phyloP scores from a whole-genome alignment of 2,113 vertebrate genomes.

The Pelobates fuscus region DNA sequence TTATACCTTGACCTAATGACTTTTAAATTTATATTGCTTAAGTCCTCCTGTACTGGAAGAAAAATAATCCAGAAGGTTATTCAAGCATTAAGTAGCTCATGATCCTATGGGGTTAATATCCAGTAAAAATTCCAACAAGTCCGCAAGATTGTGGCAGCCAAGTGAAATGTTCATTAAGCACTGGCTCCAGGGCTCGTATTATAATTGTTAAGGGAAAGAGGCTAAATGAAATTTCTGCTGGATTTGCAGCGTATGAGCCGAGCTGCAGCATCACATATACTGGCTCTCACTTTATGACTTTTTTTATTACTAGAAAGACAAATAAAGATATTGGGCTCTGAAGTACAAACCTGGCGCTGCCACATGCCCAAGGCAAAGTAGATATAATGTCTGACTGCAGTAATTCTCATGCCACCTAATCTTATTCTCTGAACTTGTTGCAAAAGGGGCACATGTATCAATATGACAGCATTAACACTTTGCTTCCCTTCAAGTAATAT shows the following conservation, averaged over 20 bases:
- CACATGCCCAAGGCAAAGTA: constrained; percentile 17
- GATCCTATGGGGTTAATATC: constrained; percentile 22
- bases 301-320: constrained; percentile 20
- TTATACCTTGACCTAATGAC: neutral
- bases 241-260: neutral
- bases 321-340: constrained; percentile 26
- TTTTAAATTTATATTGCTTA: neutral
- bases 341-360: neutral
- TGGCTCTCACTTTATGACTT: constrained; percentile 10
- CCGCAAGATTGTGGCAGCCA: constrained; percentile 15
- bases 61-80: neutral
- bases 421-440: neutral
- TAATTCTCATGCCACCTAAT: constrained; percentile 9
- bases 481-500: neutral
- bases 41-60: neutral
- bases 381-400: neutral
- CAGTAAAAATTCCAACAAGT: neutral
- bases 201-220: constrained; percentile 37
- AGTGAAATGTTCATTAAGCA: constrained; percentile 31
- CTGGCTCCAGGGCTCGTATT: constrained; percentile 31
- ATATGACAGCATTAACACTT: neutral
- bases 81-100: neutral
- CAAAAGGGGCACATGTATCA: neutral
- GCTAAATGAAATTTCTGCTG: constrained; percentile 20
- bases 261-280: neutral